Conservation (phyloP, 1,140 invertebrate genomes). For the Sesamia nonagrioides region DNA sequence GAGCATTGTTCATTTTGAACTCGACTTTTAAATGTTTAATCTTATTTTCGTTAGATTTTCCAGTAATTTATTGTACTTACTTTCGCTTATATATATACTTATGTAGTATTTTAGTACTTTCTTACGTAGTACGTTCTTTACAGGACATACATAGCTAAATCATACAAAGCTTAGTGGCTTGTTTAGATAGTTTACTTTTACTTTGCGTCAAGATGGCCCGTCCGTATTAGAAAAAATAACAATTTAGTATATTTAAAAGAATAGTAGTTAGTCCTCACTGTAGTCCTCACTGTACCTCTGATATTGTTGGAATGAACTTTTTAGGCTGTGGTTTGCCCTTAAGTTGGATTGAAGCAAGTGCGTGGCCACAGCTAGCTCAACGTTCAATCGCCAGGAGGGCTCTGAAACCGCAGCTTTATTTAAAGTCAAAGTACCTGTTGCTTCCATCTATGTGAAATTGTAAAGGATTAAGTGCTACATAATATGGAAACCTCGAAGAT, state of each 20-base stretch:
- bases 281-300: not conserved
- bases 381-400: not conserved
- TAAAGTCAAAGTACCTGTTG: not conserved
- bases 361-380: not conserved
- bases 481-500: not conserved
- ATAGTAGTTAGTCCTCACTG: not conserved
- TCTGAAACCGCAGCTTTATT: not conserved
- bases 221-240: slow-evolving; percentile 2
- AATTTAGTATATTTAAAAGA: slow-evolving; percentile 4
- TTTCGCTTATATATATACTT: slow-evolving; percentile 1
- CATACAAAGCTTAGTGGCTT: not conserved
- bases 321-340: not conserved
- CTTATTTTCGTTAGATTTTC: slow-evolving; percentile 3
- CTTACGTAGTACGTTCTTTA: not conserved
- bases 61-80: slow-evolving; percentile 8
- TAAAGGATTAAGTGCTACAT: slow-evolving; percentile 13
- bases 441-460: slow-evolving; percentile 1
- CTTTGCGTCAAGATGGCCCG: slow-evolving; percentile 4
- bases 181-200: not conserved
- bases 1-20: not conserved
- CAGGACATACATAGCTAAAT: not conserved
- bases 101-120: not conserved
- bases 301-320: not conserved
- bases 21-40: not conserved
- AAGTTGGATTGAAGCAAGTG: not conserved